These are phyloP conservation scores for Amia ocellicauda DNA, from an alignment of 2,113 vertebrate species.

Conservation along the genomic window DNA sequence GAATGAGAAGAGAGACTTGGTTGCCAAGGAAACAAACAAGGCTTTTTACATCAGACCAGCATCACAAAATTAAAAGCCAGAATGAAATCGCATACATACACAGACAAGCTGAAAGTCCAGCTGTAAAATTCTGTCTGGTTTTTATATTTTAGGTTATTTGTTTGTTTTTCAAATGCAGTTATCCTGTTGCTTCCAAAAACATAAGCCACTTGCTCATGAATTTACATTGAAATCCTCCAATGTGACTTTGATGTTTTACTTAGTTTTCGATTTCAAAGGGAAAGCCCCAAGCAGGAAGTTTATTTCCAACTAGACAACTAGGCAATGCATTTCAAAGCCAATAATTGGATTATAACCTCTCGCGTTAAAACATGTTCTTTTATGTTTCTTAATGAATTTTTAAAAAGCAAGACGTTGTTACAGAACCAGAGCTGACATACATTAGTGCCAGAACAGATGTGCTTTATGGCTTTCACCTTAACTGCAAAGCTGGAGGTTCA, in stretches of 20 bases:
- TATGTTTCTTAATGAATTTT: not conserved
- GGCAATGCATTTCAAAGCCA: conserved; percentile 3
- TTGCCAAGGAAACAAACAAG: conserved; percentile 43
- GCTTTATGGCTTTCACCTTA: conserved; percentile 13
- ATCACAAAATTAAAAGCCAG: conserved; percentile 26
- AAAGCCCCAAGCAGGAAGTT: not conserved
- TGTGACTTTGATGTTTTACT: conserved; percentile 8
- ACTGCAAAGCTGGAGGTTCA: conserved; percentile 2
- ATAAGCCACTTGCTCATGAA: not conserved
- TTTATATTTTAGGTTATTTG: conserved; percentile 14
- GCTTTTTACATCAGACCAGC: conserved; percentile 37
- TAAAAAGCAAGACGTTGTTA: not conserved
- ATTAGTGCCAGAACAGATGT: too few species aligned
- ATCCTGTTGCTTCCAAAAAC: too few species aligned
- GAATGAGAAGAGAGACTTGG: conserved; percentile 42
- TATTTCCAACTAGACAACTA: not conserved
- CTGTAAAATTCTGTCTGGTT: conserved; percentile 22
- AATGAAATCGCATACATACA: conserved; percentile 21
- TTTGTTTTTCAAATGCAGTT: conserved; percentile 10
- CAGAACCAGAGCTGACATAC: not conserved
- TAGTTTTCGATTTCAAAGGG: not conserved
- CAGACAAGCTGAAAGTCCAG: conserved; percentile 8
- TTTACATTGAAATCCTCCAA: conserved; percentile 5
- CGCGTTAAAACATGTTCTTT: conserved; percentile 1
- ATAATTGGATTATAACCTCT: not conserved